Evolutionary conservation across 1,140 invertebrate species (phyloP), one percentile per base, ranked within the genome.

Genomic region (Dufourea novaeangliae): DNA sequence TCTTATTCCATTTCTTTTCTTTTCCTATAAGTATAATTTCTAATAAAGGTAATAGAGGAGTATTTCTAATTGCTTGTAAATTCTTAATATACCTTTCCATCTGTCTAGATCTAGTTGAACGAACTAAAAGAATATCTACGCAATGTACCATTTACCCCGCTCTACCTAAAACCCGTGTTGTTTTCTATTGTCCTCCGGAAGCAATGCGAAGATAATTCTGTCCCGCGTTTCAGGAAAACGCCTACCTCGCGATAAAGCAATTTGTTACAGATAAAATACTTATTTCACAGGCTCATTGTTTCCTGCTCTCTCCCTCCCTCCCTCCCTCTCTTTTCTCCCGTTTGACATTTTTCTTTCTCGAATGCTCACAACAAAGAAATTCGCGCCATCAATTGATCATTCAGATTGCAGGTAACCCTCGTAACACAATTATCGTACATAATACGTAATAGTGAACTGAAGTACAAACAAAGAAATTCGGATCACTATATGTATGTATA

Each of bases 211-310:
- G 85, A 87, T 87, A 83, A 87, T 82, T 85, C 81, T 79, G 74
- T 83, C 63, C 84, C 80, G 80, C 69, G 75, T 59, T 76, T 57
- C 81, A 86, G 86, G 87, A 88, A 88, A 85, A 86, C 85, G 85
- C 84, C 85, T 83, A 87, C 87, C 22, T 54, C 32, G 17, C 27
- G 86, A 88, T 87, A 87, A 82, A 79, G 50, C 44, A 59, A 79
- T 85, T 84, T 64, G 57, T 79, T 70, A 75, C 54, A 70, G 84
- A 85, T 85, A 85, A 85, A 79, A 64, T 67, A 71, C 34, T 78
- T 63, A 62, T 56, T 63, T 34, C 46, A 68, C 41, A 57, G 37
- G 12, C 41, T 77, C 72, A 77, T 84, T 70, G 22, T 73, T 78
- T 86, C 84, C 80, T 80, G 68, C 63, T 22, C 41, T 46, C 85